These are phyloP conservation scores for Temnothorax longispinosus DNA, from an alignment of 1,140 invertebrate genomes.

Conservation along the genomic window DNA sequence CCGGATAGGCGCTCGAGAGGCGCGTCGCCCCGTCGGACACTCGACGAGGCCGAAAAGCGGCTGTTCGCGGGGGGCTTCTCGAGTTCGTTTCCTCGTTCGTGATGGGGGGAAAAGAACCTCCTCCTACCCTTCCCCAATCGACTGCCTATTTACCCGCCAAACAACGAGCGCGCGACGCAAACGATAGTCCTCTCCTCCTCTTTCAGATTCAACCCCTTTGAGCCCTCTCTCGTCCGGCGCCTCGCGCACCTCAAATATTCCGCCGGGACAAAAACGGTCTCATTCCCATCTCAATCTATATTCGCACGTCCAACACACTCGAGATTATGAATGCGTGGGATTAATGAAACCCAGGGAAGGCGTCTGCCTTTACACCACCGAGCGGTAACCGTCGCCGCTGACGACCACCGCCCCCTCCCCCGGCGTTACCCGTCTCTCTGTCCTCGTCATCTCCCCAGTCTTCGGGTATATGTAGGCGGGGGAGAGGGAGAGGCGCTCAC, in stretches of 20 bases:
- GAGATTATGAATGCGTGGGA: slow-evolving; percentile 85
- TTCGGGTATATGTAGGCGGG: background rate
- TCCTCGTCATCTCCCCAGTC: slow-evolving; percentile 14
- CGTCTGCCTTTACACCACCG: slow-evolving; percentile 82
- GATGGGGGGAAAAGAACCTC: background rate
- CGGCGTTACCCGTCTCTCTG: background rate
- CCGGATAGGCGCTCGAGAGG: slow-evolving; percentile 73
- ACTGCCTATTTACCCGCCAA: slow-evolving; percentile 81
- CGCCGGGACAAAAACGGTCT: slow-evolving; percentile 81
- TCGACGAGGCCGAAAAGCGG: slow-evolving; percentile 33
- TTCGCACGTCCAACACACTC: slow-evolving; percentile 84
- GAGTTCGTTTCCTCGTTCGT: slow-evolving; percentile 43
- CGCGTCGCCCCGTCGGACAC: slow-evolving; percentile 29
- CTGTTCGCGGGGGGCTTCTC: slow-evolving; percentile 14
- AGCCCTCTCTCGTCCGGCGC: slow-evolving; percentile 53
- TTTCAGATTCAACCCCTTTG: slow-evolving; percentile 78
- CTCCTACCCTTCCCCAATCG: slow-evolving; percentile 69
- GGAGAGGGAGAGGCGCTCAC: too few relatives aligned
- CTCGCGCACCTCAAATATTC: slow-evolving; percentile 76
- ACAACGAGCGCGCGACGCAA: slow-evolving; percentile 64
- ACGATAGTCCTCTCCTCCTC: slow-evolving; percentile 63
- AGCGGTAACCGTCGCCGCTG: slow-evolving; percentile 48
- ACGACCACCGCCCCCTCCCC: slow-evolving; percentile 33
- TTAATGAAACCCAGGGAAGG: slow-evolving; percentile 84
- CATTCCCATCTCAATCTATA: slow-evolving; percentile 85